Conservation (phyloP, 2,888 invertebrate genomes). For the Acanthopleura granulata region DNA sequence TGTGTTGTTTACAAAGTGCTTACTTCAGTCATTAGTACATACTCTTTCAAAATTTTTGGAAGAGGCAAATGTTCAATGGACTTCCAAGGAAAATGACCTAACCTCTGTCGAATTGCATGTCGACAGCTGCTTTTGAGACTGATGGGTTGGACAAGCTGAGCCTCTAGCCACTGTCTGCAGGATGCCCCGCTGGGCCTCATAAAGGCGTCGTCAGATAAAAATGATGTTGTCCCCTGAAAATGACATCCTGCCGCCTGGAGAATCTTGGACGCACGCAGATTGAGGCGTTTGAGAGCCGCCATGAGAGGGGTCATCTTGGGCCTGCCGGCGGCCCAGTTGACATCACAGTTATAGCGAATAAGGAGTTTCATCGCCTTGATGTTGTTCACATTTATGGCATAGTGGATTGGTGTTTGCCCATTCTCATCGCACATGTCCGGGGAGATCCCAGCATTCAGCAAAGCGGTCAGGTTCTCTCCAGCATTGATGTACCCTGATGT, state of each 20-base stretch:
- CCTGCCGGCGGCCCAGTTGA: not conserved
- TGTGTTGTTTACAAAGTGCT: not conserved
- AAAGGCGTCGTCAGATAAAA: not conserved
- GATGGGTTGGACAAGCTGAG: not conserved
- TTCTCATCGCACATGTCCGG: conserved; percentile 18
- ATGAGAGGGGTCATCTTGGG: conserved; percentile 1
- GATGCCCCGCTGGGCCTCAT: not conserved
- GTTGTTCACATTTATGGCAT: conserved; percentile 14
- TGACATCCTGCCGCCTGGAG: not conserved
- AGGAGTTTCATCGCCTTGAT: conserved; percentile 12
- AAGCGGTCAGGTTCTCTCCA: not conserved
- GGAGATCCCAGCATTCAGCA: conserved; percentile 17
- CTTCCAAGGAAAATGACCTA: conserved; percentile 6
- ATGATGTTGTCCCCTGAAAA: not conserved
- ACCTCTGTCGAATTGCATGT: not conserved
- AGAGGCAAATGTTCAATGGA: not conserved
- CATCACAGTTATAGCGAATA: conserved; percentile 7
- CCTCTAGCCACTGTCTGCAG: conserved; percentile 2
- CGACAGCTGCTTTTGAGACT: not conserved
- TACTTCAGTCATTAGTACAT: conserved; percentile 1
- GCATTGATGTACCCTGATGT: conserved; percentile 3
- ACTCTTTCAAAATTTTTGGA: not conserved
- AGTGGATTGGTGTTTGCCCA: conserved; percentile 8
- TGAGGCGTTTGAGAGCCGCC: not conserved
- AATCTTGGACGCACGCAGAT: conserved; percentile 7